Conservation (phyloP, 2,888 invertebrate genomes). For the Latrodectus elegans region DNA sequence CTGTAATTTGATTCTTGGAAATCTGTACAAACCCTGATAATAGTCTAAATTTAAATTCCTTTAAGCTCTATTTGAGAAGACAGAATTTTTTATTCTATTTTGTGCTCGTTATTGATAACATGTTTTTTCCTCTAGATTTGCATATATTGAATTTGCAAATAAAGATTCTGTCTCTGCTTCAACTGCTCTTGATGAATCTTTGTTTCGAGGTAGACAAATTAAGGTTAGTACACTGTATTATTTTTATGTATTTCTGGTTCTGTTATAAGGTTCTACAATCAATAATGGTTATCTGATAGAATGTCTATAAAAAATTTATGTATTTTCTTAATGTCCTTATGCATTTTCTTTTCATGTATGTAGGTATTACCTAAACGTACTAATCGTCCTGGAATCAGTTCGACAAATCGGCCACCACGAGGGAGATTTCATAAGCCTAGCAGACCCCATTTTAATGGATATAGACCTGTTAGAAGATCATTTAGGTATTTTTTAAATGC, state of each 20-base stretch:
- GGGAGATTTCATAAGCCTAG: constrained; percentile 72
- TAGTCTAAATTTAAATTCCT: too few species aligned
- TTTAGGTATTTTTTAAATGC: constrained; percentile 35
- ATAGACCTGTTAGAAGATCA: constrained; percentile 59
- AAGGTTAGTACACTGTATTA: constrained; percentile 81
- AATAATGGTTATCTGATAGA: too few species aligned
- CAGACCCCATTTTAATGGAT: constrained; percentile 34
- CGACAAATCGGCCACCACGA: constrained; percentile 87
- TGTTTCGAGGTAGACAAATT: constrained; percentile 98
- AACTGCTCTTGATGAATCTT: constrained; percentile 97
- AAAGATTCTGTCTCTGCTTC: constrained; percentile 98
- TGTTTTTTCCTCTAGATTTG: constrained; percentile 80
- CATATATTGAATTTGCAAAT: constrained; percentile 98
- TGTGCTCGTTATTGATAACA: not conserved
- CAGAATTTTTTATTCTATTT: too few species aligned
- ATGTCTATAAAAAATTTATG: too few species aligned
- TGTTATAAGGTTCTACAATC: not conserved
- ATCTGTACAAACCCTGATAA: too few species aligned
- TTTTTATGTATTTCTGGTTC: not conserved
- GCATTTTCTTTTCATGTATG: too few species aligned
- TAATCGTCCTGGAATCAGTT: constrained; percentile 96
- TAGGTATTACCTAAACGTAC: constrained; percentile 98
- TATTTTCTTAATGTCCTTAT: too few species aligned
- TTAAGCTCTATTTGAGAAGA: too few species aligned
- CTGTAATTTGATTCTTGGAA: too few species aligned